phyloP scores from a whole-genome alignment of 2,113 vertebrate species.

The Picathartes gymnocephalus region DNA sequence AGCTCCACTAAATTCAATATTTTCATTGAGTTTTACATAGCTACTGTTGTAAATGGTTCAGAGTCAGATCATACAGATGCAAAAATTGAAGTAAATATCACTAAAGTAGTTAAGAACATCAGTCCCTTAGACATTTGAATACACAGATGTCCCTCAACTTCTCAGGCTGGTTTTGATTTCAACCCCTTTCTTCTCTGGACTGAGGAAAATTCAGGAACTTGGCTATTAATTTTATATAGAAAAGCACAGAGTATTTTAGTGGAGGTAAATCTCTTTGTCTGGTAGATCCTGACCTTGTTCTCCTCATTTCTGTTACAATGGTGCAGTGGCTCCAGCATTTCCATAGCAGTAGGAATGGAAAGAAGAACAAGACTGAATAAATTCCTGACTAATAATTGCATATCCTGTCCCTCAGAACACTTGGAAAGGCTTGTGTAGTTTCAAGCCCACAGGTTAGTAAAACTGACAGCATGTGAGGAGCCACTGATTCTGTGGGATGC shows the following conservation, averaged over 20 bases:
- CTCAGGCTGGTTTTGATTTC: not conserved
- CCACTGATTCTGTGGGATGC: not conserved
- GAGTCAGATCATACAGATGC: not conserved
- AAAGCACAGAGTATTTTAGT: not conserved
- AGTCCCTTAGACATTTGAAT: not conserved
- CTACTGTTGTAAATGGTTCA: not conserved
- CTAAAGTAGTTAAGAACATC: not conserved
- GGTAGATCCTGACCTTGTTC: not conserved
- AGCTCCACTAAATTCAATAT: not conserved
- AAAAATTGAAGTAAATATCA: not conserved
- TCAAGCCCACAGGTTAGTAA: not conserved
- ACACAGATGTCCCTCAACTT: not conserved
- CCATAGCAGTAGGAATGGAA: not conserved
- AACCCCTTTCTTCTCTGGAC: not conserved
- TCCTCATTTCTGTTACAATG: not conserved
- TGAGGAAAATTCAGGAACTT: not conserved
- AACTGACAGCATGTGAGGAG: not conserved
- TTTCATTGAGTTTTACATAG: not conserved
- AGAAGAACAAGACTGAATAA: not conserved
- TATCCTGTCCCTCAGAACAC: not conserved
- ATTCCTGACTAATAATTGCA: not conserved
- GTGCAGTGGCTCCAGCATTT: not conserved
- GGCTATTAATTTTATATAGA: not conserved
- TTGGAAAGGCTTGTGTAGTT: not conserved
- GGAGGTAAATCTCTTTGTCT: not conserved